Conservation (phyloP, 2,113 vertebrate genomes). For the Catagonus wagneri region DNA sequence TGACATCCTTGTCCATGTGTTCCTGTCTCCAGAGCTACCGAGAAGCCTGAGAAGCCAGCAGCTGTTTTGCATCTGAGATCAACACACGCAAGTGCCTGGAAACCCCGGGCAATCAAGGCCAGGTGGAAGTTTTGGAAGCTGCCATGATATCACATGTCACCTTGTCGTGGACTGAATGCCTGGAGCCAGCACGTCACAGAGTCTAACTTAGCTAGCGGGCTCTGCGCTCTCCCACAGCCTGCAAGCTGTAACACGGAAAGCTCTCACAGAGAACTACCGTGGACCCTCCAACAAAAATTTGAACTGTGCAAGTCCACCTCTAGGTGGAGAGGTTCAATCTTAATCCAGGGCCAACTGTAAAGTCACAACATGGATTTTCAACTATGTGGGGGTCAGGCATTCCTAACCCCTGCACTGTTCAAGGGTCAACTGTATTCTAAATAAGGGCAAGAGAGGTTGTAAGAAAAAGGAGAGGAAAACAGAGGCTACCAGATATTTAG, state of each 20-base stretch:
- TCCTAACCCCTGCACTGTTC: not conserved
- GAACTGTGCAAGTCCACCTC: not conserved
- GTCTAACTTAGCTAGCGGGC: not conserved
- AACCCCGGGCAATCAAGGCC: slow-evolving; percentile 33
- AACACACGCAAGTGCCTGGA: slow-evolving; percentile 36
- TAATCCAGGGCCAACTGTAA: rapidly evolving
- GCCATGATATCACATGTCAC: not conserved
- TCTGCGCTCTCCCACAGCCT: not conserved
- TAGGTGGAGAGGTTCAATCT: not conserved
- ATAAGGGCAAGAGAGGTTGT: not conserved
- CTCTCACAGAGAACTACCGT: not conserved
- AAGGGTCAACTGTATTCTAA: not conserved
- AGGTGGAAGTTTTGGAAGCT: slow-evolving; percentile 48
- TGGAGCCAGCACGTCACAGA: not conserved
- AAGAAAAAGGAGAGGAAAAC: not conserved
- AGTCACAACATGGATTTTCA: not conserved
- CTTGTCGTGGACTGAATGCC: not conserved
- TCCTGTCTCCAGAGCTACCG: not conserved
- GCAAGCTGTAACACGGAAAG: not conserved
- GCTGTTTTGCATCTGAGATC: slow-evolving; percentile 56
- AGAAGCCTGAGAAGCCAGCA: not conserved
- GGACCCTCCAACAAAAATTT: not conserved
- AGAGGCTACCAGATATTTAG: not conserved
- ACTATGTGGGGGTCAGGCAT: rapidly evolving
- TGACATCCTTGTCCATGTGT: not conserved